A percentile compares a stretch with the other conserved stretches of the same genome.
Conservation (phyloP, 2,113 vertebrate genomes). For the Trochalopteron elliotii region DNA sequence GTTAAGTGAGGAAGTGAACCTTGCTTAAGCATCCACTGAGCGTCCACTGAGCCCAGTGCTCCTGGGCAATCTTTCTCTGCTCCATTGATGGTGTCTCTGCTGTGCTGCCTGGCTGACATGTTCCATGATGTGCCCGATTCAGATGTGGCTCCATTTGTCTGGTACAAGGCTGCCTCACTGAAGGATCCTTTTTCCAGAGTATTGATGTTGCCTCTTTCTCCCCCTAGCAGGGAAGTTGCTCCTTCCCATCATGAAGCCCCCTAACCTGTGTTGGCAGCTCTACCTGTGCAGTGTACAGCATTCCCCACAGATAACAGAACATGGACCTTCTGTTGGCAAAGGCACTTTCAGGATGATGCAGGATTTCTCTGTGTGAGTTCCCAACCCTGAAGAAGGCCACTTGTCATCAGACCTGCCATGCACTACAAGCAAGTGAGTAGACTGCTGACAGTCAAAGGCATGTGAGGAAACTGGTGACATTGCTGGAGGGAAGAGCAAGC, state of each 20-base stretch:
- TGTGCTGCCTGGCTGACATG: not conserved
- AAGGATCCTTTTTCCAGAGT: not conserved
- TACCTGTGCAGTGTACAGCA: not conserved
- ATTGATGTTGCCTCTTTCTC: not conserved
- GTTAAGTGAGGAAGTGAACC: not conserved
- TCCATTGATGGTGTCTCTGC: not conserved
- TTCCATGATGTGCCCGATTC: accelerated
- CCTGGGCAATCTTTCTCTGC: not conserved
- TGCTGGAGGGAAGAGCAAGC: not conserved
- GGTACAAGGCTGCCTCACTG: not conserved
- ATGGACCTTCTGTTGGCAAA: not conserved
- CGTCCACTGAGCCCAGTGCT: not conserved
- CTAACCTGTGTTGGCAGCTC: not conserved
- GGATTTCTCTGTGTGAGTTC: not conserved
- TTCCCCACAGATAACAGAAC: not conserved
- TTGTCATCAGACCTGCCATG: not conserved
- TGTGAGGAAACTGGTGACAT: not conserved
- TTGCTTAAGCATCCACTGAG: not conserved
- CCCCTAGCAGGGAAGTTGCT: not conserved
- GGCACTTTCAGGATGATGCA: not conserved
- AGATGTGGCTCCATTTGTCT: not conserved
- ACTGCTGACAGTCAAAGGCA: not conserved
- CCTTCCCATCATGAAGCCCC: not conserved
- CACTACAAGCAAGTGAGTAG: not conserved
- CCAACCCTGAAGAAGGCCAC: not conserved